Evolutionary conservation across 2,888 invertebrate species (phyloP).

Genomic region (Parnassius mnemosyne): DNA sequence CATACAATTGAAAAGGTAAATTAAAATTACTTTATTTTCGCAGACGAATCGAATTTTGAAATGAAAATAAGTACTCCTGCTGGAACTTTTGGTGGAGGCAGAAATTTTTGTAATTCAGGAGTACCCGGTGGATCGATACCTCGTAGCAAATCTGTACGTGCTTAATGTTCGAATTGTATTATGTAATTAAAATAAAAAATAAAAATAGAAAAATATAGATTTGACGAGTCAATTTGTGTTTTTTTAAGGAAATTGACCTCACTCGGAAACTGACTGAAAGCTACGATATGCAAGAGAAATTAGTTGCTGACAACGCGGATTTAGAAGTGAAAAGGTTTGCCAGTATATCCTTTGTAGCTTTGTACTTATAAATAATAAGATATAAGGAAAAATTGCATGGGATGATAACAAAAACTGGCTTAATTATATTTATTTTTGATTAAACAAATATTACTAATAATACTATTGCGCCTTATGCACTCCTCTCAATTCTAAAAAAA

Average conservation of each 20-base stretch:
- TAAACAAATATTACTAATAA: too few relatives aligned
- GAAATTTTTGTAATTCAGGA: conserved; percentile 29
- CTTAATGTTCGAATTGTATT: conserved; percentile 2
- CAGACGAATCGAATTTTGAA: background rate
- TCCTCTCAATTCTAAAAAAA: too few relatives aligned
- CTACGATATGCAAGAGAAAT: conserved; percentile 84
- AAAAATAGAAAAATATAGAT: conserved; percentile 39
- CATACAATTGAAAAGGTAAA: too few relatives aligned
- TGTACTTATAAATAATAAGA: too few relatives aligned
- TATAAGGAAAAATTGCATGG: too few relatives aligned
- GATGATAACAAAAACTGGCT: too few relatives aligned
- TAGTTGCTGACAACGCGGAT: conserved; percentile 84
- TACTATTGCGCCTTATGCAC: too few relatives aligned
- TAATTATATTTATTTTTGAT: too few relatives aligned
- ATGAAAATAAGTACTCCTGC: conserved; percentile 42
- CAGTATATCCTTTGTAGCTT: too few relatives aligned
- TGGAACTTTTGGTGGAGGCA: conserved; percentile 43
- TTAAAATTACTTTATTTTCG: too few relatives aligned
- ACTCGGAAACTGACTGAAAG: conserved; percentile 82
- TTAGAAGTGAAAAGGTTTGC: conserved; percentile 83
- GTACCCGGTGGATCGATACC: conserved; percentile 39
- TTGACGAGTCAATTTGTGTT: conserved; percentile 26
- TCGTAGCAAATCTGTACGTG: conserved; percentile 70
- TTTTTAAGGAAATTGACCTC: conserved; percentile 66
- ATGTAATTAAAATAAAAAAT: conserved; percentile 25